Evolutionary conservation across 2,888 invertebrate species (phyloP).

Genomic region (Drosophila kokeensis): DNA sequence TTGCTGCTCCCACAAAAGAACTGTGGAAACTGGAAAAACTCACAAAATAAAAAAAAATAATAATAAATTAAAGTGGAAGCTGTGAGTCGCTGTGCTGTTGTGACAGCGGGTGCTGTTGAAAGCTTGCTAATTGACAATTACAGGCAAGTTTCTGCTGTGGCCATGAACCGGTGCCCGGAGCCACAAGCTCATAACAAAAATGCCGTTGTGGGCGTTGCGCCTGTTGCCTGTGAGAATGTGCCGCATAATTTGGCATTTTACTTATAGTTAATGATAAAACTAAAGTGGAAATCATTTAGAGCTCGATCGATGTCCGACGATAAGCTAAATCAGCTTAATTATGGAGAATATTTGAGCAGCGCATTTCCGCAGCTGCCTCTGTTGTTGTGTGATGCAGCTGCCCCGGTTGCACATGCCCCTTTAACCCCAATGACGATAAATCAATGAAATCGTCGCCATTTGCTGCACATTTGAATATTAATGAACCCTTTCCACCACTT

Average conservation of each 20-base stretch:
- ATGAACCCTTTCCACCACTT: constrained; percentile 71
- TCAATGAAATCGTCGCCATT: constrained; percentile 62
- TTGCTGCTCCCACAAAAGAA: constrained; percentile 42
- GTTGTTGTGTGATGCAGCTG: constrained; percentile 39
- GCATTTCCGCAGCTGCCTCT: constrained; percentile 45
- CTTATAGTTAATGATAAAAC: constrained; percentile 6
- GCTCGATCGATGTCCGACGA: constrained; percentile 31
- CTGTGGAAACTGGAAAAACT: constrained; percentile 28
- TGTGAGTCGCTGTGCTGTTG: constrained; percentile 30
- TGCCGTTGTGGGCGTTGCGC: constrained; percentile 41
- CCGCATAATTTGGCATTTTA: constrained; percentile 38
- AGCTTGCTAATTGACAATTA: constrained; percentile 80
- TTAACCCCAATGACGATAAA: constrained; percentile 53
- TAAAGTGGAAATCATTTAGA: constrained; percentile 50
- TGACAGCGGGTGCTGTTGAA: constrained; percentile 63
- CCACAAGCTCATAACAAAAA: constrained; percentile 29
- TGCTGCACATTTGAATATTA: constrained; percentile 67
- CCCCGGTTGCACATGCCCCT: constrained; percentile 31
- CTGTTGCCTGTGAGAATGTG: constrained; percentile 35
- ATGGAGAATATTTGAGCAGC: constrained; percentile 50
- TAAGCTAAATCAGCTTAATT: constrained; percentile 49
- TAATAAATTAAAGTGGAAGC: constrained; percentile 35
- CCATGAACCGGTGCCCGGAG: constrained; percentile 45
- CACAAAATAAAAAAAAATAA: constrained; percentile 1
- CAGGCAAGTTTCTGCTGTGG: constrained; percentile 52